Evolutionary conservation across 2,888 invertebrate genomes (phyloP).

Genomic region (Phorcus lineatus): DNA sequence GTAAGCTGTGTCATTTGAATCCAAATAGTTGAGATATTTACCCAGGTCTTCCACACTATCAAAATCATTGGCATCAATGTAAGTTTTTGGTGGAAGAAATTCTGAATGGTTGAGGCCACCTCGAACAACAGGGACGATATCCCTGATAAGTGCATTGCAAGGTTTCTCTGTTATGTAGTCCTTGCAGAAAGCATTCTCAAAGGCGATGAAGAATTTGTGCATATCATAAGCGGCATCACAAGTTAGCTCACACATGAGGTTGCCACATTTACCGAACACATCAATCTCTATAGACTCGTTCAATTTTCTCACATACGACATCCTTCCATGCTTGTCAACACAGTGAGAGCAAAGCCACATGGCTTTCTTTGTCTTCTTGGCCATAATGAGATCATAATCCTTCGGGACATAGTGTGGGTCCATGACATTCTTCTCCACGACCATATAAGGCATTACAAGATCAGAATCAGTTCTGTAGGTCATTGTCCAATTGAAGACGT

Average conservation of each 20-base stretch:
- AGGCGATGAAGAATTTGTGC: background rate
- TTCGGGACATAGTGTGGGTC: background rate
- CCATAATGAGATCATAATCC: background rate
- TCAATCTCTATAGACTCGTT: background rate
- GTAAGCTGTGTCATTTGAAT: background rate
- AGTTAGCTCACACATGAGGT: background rate
- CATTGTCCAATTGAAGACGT: conserved; percentile 11
- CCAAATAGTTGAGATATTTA: background rate
- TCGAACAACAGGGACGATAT: background rate
- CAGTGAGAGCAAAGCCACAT: background rate
- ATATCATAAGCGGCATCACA: background rate
- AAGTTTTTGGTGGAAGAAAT: background rate
- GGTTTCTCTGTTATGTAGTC: background rate
- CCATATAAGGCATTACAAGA: background rate
- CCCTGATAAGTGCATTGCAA: background rate
- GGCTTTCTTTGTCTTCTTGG: background rate
- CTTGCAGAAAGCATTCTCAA: background rate
- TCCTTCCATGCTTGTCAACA: background rate
- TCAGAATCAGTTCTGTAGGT: conserved; percentile 11
- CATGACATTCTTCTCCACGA: background rate
- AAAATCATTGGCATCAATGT: background rate
- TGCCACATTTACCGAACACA: background rate
- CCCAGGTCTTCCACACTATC: background rate
- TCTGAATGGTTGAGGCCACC: background rate
- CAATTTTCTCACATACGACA: background rate